Percentiles rank a stretch among this genome's conserved stretches.
These are phyloP conservation scores for Frankliniella fusca DNA, from an alignment of 2,888 invertebrate genomes.

Conservation along the genomic window DNA sequence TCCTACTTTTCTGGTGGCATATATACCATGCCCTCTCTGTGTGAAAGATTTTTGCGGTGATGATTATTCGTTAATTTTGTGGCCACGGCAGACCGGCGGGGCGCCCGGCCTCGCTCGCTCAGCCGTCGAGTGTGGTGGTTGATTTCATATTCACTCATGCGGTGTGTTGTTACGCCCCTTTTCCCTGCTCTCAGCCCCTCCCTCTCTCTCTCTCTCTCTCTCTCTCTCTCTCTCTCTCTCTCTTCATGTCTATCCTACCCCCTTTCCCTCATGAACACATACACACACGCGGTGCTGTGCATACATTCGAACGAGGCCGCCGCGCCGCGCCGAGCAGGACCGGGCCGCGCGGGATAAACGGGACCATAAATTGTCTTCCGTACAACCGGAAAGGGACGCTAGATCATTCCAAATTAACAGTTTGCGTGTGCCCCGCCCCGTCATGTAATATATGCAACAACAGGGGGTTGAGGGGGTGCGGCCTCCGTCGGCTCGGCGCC, in stretches of 20 bases:
- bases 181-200: background rate
- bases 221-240: too few relatives aligned
- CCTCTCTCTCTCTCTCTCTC: too few relatives aligned
- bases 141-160: background rate
- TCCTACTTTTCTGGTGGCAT: too few relatives aligned
- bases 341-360: background rate
- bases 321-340: too few relatives aligned
- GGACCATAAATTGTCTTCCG: constrained; percentile 10
- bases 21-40: too few relatives aligned
- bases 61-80: too few relatives aligned
- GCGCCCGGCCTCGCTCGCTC: background rate
- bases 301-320: background rate
- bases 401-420: constrained; percentile 26
- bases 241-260: too few relatives aligned
- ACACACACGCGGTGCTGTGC: background rate
- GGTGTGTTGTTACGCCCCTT: background rate
- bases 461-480: too few relatives aligned
- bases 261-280: background rate
- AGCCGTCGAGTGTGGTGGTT: background rate
- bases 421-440: background rate
- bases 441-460: constrained; percentile 2
- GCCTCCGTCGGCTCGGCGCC: background rate
- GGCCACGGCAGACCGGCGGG: background rate
- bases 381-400: background rate
- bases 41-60: background rate